phyloP scores from a whole-genome alignment of 2,888 invertebrate genomes.

The Ceraclea dissimilis region DNA sequence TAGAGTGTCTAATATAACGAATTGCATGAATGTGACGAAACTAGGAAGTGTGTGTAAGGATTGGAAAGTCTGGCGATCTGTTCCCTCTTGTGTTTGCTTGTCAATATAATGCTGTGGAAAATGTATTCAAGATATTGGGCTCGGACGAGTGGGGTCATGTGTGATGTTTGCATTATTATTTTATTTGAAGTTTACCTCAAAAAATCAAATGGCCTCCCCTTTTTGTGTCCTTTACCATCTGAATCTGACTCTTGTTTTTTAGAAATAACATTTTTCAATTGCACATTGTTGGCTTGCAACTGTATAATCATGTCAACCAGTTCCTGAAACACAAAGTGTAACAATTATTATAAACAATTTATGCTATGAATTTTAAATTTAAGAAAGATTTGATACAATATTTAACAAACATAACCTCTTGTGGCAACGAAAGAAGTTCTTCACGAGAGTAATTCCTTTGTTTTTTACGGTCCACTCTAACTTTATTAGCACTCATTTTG shows the following conservation, averaged over 20 bases:
- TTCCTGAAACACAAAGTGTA: slow-evolving; percentile 42
- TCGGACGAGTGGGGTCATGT: too few relatives aligned
- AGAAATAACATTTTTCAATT: slow-evolving; percentile 63
- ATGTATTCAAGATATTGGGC: too few relatives aligned
- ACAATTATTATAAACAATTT: background rate
- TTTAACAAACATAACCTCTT: slow-evolving; percentile 33
- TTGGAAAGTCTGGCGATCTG: too few relatives aligned
- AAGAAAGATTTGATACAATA: background rate
- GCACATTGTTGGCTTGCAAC: slow-evolving; percentile 69
- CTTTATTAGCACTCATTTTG: slow-evolving; percentile 4
- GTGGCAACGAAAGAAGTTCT: slow-evolving; percentile 40
- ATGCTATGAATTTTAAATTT: background rate
- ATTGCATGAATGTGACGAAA: too few relatives aligned
- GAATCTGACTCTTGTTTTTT: slow-evolving; percentile 34
- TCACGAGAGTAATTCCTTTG: slow-evolving; percentile 35
- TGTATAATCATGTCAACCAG: slow-evolving; percentile 63
- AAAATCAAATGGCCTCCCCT: slow-evolving; percentile 56
- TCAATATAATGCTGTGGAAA: too few relatives aligned
- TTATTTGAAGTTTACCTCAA: too few relatives aligned
- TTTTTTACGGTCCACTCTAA: slow-evolving; percentile 26
- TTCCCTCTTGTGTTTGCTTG: too few relatives aligned
- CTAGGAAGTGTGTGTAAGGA: too few relatives aligned
- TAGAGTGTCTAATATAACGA: too few relatives aligned
- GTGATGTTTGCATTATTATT: too few relatives aligned
- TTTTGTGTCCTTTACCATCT: slow-evolving; percentile 26